Percentiles rank a stretch among this genome's conserved stretches.
phyloP scores from a whole-genome alignment of 2,888 invertebrate genomes.

The Anoplius nigerrimus region DNA sequence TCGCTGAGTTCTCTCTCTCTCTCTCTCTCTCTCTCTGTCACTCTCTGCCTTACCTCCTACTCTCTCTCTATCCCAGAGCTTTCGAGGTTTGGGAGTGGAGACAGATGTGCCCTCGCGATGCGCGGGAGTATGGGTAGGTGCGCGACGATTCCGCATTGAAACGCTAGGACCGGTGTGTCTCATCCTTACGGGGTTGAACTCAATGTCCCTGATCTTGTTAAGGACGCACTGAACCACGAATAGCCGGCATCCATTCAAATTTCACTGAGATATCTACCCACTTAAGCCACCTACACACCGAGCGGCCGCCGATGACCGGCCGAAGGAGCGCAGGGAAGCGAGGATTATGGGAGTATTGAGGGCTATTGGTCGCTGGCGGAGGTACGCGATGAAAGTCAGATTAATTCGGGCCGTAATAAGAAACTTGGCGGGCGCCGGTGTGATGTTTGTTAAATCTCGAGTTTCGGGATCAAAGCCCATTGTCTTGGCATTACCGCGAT shows the following conservation, averaged over 20 bases:
- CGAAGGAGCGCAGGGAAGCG: conserved; percentile 8
- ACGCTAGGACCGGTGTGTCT: too few relatives aligned
- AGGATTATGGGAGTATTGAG: too few relatives aligned
- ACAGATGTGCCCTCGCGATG: conserved; percentile 66
- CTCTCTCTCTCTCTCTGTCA: conserved; percentile 21
- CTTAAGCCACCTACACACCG: conserved; percentile 58
- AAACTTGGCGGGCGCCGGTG: too few relatives aligned
- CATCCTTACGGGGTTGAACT: conserved; percentile 42
- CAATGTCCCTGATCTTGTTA: conserved; percentile 72
- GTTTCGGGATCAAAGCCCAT: too few relatives aligned
- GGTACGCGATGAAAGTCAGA: too few relatives aligned
- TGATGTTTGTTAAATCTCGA: too few relatives aligned
- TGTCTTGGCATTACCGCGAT: too few relatives aligned
- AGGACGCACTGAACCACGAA: conserved; percentile 72
- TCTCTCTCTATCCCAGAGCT: conserved; percentile 27
- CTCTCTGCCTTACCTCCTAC: too few relatives aligned
- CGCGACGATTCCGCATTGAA: neutral
- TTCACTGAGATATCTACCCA: conserved; percentile 66
- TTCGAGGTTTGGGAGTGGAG: conserved; percentile 64
- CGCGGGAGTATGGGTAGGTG: neutral
- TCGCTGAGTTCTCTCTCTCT: conserved; percentile 44
- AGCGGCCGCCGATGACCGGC: neutral
- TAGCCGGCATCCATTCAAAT: conserved; percentile 71
- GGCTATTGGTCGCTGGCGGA: too few relatives aligned
- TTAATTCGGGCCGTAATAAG: too few relatives aligned